A percentile compares a stretch with the other conserved stretches of the same genome.
Evolutionary conservation across 2,797 vertebrate species (phyloP).

Genomic region (Lepilemur ruficaudatus): DNA sequence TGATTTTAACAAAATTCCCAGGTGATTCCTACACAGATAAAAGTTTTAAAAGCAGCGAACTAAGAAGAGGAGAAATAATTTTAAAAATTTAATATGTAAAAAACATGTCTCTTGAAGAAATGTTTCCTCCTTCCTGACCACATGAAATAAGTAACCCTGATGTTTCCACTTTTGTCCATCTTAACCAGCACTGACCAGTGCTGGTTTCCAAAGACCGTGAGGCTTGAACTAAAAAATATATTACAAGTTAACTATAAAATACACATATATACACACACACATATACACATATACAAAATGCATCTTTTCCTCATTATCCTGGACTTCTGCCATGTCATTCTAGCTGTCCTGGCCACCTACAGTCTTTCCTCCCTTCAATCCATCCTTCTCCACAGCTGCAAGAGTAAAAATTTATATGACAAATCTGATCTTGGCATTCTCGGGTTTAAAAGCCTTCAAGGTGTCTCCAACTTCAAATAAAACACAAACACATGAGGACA

Average conservation of each 20-base stretch:
- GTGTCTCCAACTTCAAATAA: neutral
- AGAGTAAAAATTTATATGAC: neutral
- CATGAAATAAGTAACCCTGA: neutral
- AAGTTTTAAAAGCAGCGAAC: neutral
- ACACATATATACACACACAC: too few relatives aligned
- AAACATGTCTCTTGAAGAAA: neutral
- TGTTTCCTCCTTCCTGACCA: neutral
- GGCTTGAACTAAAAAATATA: neutral
- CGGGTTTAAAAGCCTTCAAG: neutral
- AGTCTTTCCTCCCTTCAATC: neutral
- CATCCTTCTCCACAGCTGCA: neutral
- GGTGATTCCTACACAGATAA: neutral
- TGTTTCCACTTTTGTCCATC: neutral
- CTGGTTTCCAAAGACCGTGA: neutral
- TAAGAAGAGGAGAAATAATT: neutral
- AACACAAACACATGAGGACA: neutral
- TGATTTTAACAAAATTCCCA: neutral
- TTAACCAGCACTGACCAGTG: neutral
- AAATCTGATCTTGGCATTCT: neutral
- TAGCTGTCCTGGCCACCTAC: neutral
- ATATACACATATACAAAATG: neutral
- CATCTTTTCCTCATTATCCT: neutral
- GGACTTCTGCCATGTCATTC: neutral
- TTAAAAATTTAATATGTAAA: neutral
- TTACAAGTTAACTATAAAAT: too few relatives aligned